A percentile compares a stretch with the other conserved stretches of the same genome.
These are phyloP conservation scores for Drosophila dunni DNA, from an alignment of 1,140 invertebrate species.

Conservation along the genomic window DNA sequence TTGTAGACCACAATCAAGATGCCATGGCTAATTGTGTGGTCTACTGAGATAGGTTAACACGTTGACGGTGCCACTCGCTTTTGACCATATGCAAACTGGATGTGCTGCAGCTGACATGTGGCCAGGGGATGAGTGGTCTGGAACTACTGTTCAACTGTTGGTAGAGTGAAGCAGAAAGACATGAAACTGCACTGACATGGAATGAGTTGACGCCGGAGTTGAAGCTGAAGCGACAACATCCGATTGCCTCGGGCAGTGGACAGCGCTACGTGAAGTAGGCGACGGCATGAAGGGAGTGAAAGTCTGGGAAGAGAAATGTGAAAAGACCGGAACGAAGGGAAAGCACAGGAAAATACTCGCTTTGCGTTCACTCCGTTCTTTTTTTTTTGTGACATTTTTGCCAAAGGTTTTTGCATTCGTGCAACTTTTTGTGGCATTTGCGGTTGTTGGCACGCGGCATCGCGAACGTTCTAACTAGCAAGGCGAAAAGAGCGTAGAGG, in stretches of 20 bases:
- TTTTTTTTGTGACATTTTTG: slow-evolving; percentile 64
- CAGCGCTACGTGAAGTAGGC: slow-evolving; percentile 27
- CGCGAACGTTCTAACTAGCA: not conserved
- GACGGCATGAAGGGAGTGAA: not conserved
- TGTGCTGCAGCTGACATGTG: slow-evolving; percentile 63
- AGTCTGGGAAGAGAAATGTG: not conserved
- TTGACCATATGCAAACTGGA: slow-evolving; percentile 52
- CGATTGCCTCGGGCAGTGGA: slow-evolving; percentile 36
- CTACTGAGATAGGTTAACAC: slow-evolving; percentile 30
- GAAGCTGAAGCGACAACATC: slow-evolving; percentile 41
- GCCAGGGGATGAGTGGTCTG: slow-evolving; percentile 39
- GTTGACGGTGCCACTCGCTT: slow-evolving; percentile 13
- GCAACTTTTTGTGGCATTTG: slow-evolving; percentile 73
- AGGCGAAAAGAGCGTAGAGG: not conserved
- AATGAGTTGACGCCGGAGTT: slow-evolving; percentile 16
- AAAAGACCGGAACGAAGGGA: slow-evolving; percentile 22
- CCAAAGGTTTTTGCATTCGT: slow-evolving; percentile 72
- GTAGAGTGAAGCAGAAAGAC: not conserved
- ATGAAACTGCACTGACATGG: not conserved
- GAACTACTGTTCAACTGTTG: slow-evolving; percentile 22
- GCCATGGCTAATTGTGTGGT: slow-evolving; percentile 35
- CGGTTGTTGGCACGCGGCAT: slow-evolving; percentile 55
- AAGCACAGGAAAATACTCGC: slow-evolving; percentile 56
- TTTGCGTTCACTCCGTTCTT: slow-evolving; percentile 56
- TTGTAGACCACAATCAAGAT: slow-evolving; percentile 8